phyloP scores from a whole-genome alignment of 2,888 invertebrate species.

The Cryptophagus acutangulus region DNA sequence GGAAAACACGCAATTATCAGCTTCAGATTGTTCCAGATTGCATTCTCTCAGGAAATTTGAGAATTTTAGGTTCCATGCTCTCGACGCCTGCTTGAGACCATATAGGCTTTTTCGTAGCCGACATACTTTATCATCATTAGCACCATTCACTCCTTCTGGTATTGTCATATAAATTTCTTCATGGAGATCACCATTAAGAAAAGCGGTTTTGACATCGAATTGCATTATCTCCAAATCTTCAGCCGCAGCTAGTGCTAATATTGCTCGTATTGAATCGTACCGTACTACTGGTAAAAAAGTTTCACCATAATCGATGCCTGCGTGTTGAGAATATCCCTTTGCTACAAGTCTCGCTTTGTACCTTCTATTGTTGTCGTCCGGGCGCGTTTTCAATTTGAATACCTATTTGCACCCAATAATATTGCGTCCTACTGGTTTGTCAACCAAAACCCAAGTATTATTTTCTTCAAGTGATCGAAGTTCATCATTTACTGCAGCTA shows the following conservation, averaged over 20 bases:
- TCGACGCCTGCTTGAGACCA: slow-evolving; percentile 3
- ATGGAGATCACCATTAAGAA: slow-evolving; percentile 3
- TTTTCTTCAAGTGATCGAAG: no score
- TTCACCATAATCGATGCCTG: slow-evolving; percentile 6
- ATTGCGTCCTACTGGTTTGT: background rate
- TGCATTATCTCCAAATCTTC: background rate
- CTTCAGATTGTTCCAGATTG: background rate
- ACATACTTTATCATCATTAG: slow-evolving; percentile 4
- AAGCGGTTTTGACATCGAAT: slow-evolving; percentile 7
- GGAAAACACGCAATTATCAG: background rate
- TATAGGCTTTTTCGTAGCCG: background rate
- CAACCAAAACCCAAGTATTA: slow-evolving; percentile 4
- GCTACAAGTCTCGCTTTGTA: slow-evolving; percentile 7
- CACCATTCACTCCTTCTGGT: background rate
- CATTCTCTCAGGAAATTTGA: background rate
- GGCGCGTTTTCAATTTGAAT: background rate
- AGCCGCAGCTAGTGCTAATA: slow-evolving; percentile 2
- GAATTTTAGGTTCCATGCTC: background rate
- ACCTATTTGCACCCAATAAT: slow-evolving; percentile 1
- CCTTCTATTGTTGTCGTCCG: background rate
- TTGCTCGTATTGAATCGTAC: background rate
- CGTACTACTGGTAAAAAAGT: slow-evolving; percentile 1
- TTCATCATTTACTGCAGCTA: no score
- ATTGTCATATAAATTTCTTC: slow-evolving; percentile 2
- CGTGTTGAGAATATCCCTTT: slow-evolving; percentile 1